Evolutionary conservation across 2,797 vertebrate species (phyloP).

Genomic region (Lepidocolaptes lacrymiger): DNA sequence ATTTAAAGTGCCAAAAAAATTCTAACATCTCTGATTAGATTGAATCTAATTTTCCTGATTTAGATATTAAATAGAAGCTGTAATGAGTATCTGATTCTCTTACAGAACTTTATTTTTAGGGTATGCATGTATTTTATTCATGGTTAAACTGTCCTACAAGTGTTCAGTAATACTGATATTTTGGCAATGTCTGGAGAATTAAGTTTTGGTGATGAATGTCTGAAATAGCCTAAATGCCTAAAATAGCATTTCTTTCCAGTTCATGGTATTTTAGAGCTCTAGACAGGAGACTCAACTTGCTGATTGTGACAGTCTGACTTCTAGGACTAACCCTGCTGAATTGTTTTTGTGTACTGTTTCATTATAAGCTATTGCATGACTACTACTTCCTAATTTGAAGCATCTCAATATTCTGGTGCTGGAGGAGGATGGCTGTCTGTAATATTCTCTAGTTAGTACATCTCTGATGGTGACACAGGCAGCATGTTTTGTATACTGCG

Average conservation of each 20-base stretch:
- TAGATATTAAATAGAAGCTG: slow-evolving; percentile 57
- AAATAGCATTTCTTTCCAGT: not conserved
- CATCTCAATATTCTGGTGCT: not conserved
- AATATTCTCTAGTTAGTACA: not conserved
- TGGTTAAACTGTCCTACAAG: slow-evolving; percentile 8
- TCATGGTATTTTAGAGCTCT: not conserved
- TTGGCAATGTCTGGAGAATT: not conserved
- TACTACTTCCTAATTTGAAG: not conserved
- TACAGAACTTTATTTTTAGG: slow-evolving; percentile 66
- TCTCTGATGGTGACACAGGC: not conserved
- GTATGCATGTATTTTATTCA: not conserved
- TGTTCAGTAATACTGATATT: slow-evolving; percentile 3
- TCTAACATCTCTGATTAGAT: slow-evolving; percentile 62
- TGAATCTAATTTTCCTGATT: slow-evolving; percentile 68
- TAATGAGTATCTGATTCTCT: slow-evolving; percentile 61
- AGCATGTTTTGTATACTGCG: rapidly evolving
- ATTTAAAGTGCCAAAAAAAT: slow-evolving; percentile 57
- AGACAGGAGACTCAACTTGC: not conserved
- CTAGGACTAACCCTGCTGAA: not conserved
- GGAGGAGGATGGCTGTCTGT: not conserved
- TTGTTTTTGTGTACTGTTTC: not conserved
- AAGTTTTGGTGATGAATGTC: not conserved
- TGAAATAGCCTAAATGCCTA: not conserved
- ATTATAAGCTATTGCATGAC: not conserved
- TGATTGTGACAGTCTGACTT: not conserved